A percentile compares a stretch with the other conserved stretches of the same genome.
Evolutionary conservation across 37 sponge, comb jelly and placozoan genomes (phyloP).

Genomic region (Tethya wilhelma): DNA sequence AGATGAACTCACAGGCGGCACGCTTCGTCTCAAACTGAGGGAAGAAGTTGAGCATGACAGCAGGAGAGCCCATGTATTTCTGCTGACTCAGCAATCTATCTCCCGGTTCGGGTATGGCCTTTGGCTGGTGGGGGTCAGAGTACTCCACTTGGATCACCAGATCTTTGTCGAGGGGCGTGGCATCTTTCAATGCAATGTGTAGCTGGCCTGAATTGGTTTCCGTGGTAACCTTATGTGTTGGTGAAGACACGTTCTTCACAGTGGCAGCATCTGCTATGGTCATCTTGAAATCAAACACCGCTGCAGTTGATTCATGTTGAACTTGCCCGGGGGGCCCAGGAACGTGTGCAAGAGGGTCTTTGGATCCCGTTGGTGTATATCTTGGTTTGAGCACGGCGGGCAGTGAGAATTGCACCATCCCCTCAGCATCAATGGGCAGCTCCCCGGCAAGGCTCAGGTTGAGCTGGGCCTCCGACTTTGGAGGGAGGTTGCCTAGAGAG

Average conservation of each 20-base stretch:
- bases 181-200: neutral
- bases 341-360: constrained; percentile 1
- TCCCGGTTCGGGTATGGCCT: constrained; percentile 53
- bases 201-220: neutral
- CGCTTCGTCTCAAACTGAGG: constrained; percentile 47
- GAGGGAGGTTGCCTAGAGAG: constrained; percentile 79
- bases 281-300: constrained; percentile 44
- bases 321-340: neutral
- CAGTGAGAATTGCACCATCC: constrained; percentile 53
- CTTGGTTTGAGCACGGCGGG: constrained; percentile 64
- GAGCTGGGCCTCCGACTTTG: constrained; percentile 58
- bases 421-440: constrained; percentile 62
- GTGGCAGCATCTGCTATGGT: neutral
- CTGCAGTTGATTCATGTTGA: constrained; percentile 8
- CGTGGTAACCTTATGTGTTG: constrained; percentile 47
- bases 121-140: constrained; percentile 58
- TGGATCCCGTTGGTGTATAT: constrained; percentile 45
- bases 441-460: constrained; percentile 64
- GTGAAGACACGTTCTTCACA: constrained; percentile 52
- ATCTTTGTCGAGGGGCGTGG: constrained; percentile 46
- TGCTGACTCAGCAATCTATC: neutral
- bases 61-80: constrained; percentile 43
- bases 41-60: constrained; percentile 77
- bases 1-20: constrained; percentile 72
- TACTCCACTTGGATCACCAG: constrained; percentile 55